Conservation (phyloP, 2,797 vertebrate genomes). For the Sebastes melanostomus region DNA sequence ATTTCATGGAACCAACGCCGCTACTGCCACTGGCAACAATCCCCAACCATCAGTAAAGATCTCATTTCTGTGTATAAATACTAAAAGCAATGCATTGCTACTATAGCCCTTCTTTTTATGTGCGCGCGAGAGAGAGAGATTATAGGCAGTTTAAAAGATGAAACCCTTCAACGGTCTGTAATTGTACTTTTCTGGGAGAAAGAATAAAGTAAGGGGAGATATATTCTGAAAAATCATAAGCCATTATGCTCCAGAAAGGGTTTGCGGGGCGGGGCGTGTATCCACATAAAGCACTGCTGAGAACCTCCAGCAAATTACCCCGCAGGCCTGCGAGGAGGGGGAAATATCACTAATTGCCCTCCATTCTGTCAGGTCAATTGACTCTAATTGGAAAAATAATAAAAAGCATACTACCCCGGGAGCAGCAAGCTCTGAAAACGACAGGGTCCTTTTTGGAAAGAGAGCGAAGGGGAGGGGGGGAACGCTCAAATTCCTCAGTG, state of each 20-base stretch:
- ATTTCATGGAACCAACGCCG: conserved; percentile 67
- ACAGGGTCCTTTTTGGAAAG: conserved; percentile 88
- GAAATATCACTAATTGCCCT: conserved; percentile 98
- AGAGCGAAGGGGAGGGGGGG: conserved; percentile 61
- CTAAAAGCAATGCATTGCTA: conserved; percentile 52
- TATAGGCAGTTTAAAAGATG: conserved; percentile 72
- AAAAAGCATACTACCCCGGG: conserved; percentile 96
- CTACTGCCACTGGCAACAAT: conserved; percentile 61
- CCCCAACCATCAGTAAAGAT: conserved; percentile 68
- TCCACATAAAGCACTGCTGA: conserved; percentile 95
- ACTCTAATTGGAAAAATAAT: conserved; percentile 99
- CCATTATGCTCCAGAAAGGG: conserved; percentile 92
- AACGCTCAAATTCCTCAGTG: conserved; percentile 84
- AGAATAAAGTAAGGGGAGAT: conserved; percentile 68
- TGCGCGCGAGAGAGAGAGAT: conserved; percentile 57
- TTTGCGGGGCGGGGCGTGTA: conserved; percentile 76
- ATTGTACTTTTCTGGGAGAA: conserved; percentile 74
- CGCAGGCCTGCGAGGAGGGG: conserved; percentile 89
- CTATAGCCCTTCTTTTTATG: conserved; percentile 65
- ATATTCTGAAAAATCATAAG: conserved; percentile 95
- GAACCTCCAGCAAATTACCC: conserved; percentile 98
- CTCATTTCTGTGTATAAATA: conserved; percentile 64
- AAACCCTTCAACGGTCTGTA: conserved; percentile 73
- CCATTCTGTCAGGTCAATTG: conserved; percentile 99
- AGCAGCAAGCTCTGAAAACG: conserved; percentile 92